phyloP scores from a whole-genome alignment of 2,797 vertebrate species.

The Tinamus major region DNA sequence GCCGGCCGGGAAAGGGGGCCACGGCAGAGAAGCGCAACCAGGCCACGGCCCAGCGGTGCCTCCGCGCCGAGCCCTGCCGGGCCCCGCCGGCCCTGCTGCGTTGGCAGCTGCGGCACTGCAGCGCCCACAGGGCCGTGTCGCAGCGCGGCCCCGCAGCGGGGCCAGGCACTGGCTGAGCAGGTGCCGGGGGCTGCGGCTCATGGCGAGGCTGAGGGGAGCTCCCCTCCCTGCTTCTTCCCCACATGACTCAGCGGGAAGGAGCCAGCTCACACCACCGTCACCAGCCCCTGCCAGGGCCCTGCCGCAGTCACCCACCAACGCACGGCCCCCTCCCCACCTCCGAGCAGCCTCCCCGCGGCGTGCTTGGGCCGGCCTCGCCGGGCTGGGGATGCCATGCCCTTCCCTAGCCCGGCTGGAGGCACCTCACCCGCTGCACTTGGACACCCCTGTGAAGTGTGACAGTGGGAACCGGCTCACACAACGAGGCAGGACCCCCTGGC shows the following conservation, averaged over 20 bases:
- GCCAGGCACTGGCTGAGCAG: background rate
- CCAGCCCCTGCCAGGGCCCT: background rate
- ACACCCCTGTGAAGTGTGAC: background rate
- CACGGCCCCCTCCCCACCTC: background rate
- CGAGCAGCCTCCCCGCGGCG: background rate
- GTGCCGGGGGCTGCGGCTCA: background rate
- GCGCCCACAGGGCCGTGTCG: no score
- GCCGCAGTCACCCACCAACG: background rate
- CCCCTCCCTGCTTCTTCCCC: background rate
- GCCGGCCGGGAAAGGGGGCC: background rate
- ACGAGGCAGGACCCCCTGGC: background rate
- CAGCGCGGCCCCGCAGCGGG: background rate
- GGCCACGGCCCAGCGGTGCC: background rate
- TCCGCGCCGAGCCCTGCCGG: background rate
- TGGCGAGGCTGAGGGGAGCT: background rate
- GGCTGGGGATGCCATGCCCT: background rate
- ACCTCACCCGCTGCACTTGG: background rate
- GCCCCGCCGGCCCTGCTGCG: background rate
- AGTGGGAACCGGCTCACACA: background rate
- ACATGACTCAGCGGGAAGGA: background rate
- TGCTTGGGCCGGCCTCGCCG: no score
- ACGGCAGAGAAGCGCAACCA: background rate
- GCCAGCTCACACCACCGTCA: background rate
- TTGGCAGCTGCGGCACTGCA: no score
- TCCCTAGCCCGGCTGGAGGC: background rate